Evolutionary conservation across 2,888 invertebrate species (phyloP).

Genomic region (Sthenelais limicola): DNA sequence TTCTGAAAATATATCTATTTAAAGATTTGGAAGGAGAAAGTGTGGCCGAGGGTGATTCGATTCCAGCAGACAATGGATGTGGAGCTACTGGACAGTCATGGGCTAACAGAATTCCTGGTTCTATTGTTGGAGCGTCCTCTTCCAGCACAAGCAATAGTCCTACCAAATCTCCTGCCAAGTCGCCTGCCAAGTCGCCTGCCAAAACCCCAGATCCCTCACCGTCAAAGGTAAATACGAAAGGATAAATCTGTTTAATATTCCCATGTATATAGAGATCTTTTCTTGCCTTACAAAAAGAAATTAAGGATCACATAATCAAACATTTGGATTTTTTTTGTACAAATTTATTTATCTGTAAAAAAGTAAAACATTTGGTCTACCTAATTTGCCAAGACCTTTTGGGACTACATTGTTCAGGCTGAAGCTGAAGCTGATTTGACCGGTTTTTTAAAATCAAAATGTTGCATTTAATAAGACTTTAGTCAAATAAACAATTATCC

Average conservation of each 20-base stretch:
- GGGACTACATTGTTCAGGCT: no score
- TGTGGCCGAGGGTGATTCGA: slow-evolving; percentile 1
- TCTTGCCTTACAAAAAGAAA: no score
- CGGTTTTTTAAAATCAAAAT: no score
- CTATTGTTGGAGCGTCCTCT: slow-evolving; percentile 3
- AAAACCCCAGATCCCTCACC: slow-evolving; percentile 19
- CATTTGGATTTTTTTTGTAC: no score
- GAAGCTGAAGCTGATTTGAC: no score
- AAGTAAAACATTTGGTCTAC: no score
- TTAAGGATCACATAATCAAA: no score
- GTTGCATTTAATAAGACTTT: no score
- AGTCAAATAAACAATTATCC: no score
- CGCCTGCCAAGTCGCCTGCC: slow-evolving; percentile 15
- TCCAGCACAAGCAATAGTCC: neutral
- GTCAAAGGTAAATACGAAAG: slow-evolving; percentile 1
- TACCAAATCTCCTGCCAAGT: slow-evolving; percentile 12
- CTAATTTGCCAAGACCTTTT: no score
- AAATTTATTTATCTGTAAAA: no score
- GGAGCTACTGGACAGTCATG: slow-evolving; percentile 14
- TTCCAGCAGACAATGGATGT: neutral
- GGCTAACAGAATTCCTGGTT: slow-evolving; percentile 18
- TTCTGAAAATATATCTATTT: neutral
- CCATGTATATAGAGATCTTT: no score
- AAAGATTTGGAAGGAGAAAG: slow-evolving; percentile 25
- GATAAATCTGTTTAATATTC: neutral